A percentile compares a stretch with the other conserved stretches of the same genome.
Conservation (phyloP, 1,140 invertebrate species). For the Ruditapes philippinarum region DNA sequence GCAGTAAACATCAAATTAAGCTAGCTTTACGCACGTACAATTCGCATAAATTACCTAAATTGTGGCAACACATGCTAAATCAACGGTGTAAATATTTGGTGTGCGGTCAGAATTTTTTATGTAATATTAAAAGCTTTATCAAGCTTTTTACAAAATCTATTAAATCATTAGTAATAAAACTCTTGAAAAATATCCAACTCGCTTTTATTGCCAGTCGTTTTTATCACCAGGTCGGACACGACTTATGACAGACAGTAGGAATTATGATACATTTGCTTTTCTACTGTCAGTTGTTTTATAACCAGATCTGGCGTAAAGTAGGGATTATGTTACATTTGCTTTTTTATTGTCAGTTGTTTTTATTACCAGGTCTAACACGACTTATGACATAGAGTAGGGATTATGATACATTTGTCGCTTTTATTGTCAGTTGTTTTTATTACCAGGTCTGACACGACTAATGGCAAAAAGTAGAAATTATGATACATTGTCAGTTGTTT, state of each 20-base stretch:
- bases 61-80: too few species aligned
- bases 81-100: too few species aligned
- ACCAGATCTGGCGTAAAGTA: too few species aligned
- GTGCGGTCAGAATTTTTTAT: too few species aligned
- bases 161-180: too few species aligned
- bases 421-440: neutral
- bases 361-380: slow-evolving; percentile 68
- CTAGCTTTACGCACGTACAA: too few species aligned
- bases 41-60: too few species aligned
- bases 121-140: too few species aligned
- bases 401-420: slow-evolving; percentile 66
- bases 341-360: neutral
- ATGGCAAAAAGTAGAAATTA: slow-evolving; percentile 78
- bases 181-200: too few species aligned
- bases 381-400: slow-evolving; percentile 79
- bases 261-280: slow-evolving; percentile 73
- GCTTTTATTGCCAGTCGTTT: neutral
- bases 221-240: slow-evolving; percentile 67
- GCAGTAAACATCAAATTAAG: too few species aligned
- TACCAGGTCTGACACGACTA: slow-evolving; percentile 71
- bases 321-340: neutral
- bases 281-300: too few species aligned
- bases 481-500: neutral
- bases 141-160: too few species aligned
- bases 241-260: slow-evolving; percentile 76